Conservation (phyloP, 2,888 invertebrate genomes). For the Lochmaea capreae region DNA sequence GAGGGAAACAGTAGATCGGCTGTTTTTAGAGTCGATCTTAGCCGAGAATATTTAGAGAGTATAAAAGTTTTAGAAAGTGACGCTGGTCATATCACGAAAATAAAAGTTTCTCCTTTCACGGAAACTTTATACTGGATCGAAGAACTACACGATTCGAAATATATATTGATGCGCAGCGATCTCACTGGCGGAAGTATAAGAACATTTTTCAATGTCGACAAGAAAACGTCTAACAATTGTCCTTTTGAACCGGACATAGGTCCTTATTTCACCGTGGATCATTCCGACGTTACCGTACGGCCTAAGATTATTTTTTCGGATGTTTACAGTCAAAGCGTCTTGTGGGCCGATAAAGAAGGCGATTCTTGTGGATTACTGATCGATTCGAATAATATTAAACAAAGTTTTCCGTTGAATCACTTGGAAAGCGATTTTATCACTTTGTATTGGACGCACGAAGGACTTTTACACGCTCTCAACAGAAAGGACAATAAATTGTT, state of each 20-base stretch:
- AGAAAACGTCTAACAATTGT: constrained; percentile 71
- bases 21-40: constrained; percentile 76
- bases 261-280: constrained; percentile 76
- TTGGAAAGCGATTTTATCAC: constrained; percentile 78
- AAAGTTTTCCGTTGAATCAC: constrained; percentile 72
- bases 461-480: constrained; percentile 73
- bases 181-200: constrained; percentile 70
- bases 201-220: constrained; percentile 68
- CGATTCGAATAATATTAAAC: constrained; percentile 48
- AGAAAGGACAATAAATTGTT: constrained; percentile 63
- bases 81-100: constrained; percentile 71
- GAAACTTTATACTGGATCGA: constrained; percentile 84
- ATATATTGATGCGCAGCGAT: constrained; percentile 74
- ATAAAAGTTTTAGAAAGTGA: constrained; percentile 69
- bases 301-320: constrained; percentile 76
- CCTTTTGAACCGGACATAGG: constrained; percentile 73
- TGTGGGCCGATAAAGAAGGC: constrained; percentile 75
- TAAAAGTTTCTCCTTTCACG: constrained; percentile 82
- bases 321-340: constrained; percentile 70
- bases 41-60: constrained; percentile 69
- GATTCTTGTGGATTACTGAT: constrained; percentile 74
- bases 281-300: constrained; percentile 68
- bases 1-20: constrained; percentile 66
- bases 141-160: constrained; percentile 69
- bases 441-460: constrained; percentile 80